These are phyloP conservation scores for Rhincodon typus DNA, from an alignment of 2,797 vertebrate species.

Conservation along the genomic window DNA sequence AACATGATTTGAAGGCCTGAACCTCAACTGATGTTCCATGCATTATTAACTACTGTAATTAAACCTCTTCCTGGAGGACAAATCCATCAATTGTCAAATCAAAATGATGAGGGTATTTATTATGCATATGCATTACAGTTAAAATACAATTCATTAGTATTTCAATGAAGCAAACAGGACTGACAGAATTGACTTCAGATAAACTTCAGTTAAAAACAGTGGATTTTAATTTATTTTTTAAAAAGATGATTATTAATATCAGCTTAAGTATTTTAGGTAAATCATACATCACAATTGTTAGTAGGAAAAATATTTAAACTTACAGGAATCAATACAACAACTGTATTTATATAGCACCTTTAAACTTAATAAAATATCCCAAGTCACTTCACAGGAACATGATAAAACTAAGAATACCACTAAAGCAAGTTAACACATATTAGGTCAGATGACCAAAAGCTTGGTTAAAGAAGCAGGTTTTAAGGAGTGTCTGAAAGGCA, in stretches of 20 bases:
- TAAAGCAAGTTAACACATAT: background rate
- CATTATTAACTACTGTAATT: background rate
- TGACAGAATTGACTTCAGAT: background rate
- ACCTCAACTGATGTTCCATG: background rate
- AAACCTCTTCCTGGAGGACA: background rate
- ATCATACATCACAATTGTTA: too few species aligned
- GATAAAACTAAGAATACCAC: background rate
- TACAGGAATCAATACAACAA: conserved; percentile 5
- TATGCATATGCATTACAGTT: background rate
- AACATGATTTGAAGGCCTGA: background rate
- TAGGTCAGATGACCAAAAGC: background rate
- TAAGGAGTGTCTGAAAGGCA: too few species aligned
- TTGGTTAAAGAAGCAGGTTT: background rate
- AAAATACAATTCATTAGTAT: background rate
- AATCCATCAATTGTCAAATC: background rate
- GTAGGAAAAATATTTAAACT: background rate
- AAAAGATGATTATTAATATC: background rate
- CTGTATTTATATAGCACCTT: background rate
- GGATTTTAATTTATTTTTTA: background rate
- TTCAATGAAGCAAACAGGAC: background rate
- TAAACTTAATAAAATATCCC: background rate
- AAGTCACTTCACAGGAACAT: background rate
- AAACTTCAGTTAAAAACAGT: background rate
- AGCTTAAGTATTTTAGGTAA: background rate
- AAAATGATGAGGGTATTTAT: background rate